Conservation (phyloP, 2,113 vertebrate genomes). For the Zootoca vivipara region DNA sequence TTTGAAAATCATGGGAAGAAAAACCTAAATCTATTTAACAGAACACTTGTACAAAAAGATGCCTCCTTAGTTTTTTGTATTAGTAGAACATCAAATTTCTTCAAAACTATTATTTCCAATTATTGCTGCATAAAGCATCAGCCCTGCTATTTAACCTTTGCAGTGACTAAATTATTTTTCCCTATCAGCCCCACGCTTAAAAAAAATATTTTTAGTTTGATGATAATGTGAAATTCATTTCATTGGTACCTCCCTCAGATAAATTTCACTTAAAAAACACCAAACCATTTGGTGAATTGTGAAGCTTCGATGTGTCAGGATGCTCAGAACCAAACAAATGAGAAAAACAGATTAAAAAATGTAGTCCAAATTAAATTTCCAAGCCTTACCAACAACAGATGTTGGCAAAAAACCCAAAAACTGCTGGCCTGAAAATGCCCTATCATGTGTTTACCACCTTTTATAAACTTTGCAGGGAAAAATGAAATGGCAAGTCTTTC, state of each 20-base stretch:
- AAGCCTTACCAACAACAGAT: constrained; percentile 47
- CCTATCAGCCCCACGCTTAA: constrained; percentile 22
- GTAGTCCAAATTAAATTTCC: constrained; percentile 61
- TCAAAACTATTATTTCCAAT: background rate
- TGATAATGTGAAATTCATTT: constrained; percentile 13
- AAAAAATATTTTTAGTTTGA: constrained; percentile 32
- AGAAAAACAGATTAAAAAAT: constrained; percentile 13
- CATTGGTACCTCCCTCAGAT: background rate
- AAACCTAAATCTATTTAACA: constrained; percentile 28
- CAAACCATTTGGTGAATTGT: constrained; percentile 18
- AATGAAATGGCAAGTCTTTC: constrained; percentile 55
- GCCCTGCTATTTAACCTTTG: constrained; percentile 42
- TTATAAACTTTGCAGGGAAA: constrained; percentile 51
- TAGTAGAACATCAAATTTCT: constrained; percentile 39
- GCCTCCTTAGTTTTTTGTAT: constrained; percentile 42
- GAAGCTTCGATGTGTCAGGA: constrained; percentile 21
- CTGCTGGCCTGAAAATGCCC: constrained; percentile 52
- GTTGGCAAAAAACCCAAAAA: constrained; percentile 28
- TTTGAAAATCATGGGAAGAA: constrained; percentile 37
- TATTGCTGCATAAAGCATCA: constrained; percentile 39
- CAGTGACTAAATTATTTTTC: constrained; percentile 26
- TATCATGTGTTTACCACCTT: constrained; percentile 52
- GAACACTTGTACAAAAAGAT: constrained; percentile 31
- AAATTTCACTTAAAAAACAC: background rate
- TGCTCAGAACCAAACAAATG: constrained; percentile 33